These are phyloP conservation scores for Strix occidentalis DNA, from an alignment of 2,797 vertebrate species.

Conservation along the genomic window DNA sequence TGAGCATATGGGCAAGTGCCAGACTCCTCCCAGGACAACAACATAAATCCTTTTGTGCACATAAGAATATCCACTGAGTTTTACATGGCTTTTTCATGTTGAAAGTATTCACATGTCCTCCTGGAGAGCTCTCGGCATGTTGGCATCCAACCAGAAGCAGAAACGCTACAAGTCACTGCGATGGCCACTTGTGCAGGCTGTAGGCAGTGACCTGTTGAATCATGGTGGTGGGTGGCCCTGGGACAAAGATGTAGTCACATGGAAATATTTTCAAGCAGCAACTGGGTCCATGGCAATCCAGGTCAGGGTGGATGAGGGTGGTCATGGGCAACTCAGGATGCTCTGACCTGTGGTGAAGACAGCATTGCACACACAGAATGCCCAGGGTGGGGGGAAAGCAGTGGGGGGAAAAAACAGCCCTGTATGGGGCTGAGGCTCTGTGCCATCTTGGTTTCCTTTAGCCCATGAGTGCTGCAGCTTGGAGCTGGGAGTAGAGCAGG, in stretches of 20 bases:
- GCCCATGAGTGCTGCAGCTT: neutral
- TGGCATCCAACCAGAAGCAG: neutral
- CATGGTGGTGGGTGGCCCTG: neutral
- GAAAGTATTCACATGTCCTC: neutral
- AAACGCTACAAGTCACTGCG: neutral
- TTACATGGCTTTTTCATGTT: neutral
- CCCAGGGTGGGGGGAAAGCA: neutral
- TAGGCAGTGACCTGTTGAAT: neutral
- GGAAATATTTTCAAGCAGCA: neutral
- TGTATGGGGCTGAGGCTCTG: neutral
- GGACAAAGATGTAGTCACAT: neutral
- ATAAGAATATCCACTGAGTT: neutral
- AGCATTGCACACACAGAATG: neutral
- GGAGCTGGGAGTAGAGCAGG: neutral
- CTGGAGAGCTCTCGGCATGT: neutral
- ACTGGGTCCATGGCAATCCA: neutral
- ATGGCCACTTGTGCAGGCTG: neutral
- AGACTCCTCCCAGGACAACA: neutral
- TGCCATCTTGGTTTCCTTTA: neutral
- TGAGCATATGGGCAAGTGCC: neutral
- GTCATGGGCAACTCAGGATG: neutral
- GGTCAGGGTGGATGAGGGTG: neutral
- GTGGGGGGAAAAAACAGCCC: neutral
- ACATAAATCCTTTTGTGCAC: neutral
- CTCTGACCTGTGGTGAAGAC: neutral